Evolutionary conservation across 2,888 invertebrate genomes (phyloP).

Genomic region (Cantharis rustica): DNA sequence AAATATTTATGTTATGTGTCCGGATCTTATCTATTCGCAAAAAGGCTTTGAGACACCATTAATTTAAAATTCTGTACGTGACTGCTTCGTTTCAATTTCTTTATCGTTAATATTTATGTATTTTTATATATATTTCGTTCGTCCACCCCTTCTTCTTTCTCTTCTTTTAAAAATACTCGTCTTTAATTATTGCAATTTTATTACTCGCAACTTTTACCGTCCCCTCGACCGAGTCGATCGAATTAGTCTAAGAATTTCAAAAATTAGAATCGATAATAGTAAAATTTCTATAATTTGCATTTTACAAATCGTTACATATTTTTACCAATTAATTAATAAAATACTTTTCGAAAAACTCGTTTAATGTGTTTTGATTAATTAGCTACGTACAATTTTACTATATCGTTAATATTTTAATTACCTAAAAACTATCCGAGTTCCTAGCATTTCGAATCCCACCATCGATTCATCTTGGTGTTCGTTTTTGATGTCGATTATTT

Average conservation of each 20-base stretch:
- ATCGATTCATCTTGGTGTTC: not conserved
- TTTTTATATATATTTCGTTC: slow-evolving; percentile 11
- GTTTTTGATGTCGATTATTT: not conserved
- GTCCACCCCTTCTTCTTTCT: slow-evolving; percentile 12
- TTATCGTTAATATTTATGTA: slow-evolving; percentile 36
- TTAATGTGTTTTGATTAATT: not conserved
- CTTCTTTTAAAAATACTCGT: not conserved
- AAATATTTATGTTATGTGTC: slow-evolving; percentile 39
- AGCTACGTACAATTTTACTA: not conserved
- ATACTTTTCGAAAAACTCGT: not conserved
- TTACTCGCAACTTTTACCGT: not conserved
- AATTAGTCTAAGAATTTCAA: not conserved
- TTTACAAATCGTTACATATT: not conserved
- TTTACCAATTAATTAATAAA: not conserved
- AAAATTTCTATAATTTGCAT: not conserved
- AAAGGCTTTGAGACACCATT: slow-evolving; percentile 30
- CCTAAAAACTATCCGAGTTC: not conserved
- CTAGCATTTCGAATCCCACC: not conserved
- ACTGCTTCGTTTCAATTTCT: slow-evolving; percentile 29
- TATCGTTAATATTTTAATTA: slow-evolving; percentile 2
- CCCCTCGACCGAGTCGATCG: no score
- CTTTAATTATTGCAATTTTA: not conserved
- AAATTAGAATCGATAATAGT: not conserved
- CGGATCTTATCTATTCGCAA: slow-evolving; percentile 35
- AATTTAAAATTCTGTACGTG: slow-evolving; percentile 33